Base-by-base conservation (phyloP, 2,888 invertebrate species). In the Agrochola circellaris region DNA sequence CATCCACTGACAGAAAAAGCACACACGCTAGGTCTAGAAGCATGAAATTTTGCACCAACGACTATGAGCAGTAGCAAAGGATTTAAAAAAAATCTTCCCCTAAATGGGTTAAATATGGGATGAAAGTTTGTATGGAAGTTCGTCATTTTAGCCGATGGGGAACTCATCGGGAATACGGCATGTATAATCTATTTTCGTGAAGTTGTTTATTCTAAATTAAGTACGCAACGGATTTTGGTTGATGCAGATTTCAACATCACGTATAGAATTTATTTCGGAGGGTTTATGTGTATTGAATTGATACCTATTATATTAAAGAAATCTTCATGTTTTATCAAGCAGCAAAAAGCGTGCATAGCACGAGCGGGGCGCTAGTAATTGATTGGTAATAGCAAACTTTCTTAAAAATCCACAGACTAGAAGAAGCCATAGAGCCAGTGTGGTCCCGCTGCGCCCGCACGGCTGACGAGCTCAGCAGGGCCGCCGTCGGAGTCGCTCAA, bases 401-500 rank as follows among this genome's bases (percentile, higher is more conserved):
- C 58, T 15, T 54, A 30, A 66, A 54, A n/a, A 26, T 67, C 67
- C 78, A 77, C 90, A 97, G 97, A 15, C 93, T 97, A 79, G 98
- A 98, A 86, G 98, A 98, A 87, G 93, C 96, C 2, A 93, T 97
- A 76, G 96, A 96, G 58, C 96, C 96, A 26, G 94, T 92, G 67
- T 97, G 92, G 96, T 97, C 95, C 0, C 93, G 95, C 11, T 92
- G 94, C 85, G 80, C 90, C 0, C 91, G 91, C 73, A 94, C 90
- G 66, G 93, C 86, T 90, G 96, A 98, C 77, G 97, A 98, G 89
- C 97, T 98, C 0, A 95, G 97, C 26, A 97, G 98, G 11, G 97
- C 98, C 42, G 98, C 98, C 15, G 93, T 98, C 42, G 98, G 98
- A 45, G 97, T 99, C 84, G 98, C 98, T 0, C 99, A 99, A 91